Evolutionary conservation across 1,140 invertebrate genomes (phyloP).

Genomic region (Asobara japonica): DNA sequence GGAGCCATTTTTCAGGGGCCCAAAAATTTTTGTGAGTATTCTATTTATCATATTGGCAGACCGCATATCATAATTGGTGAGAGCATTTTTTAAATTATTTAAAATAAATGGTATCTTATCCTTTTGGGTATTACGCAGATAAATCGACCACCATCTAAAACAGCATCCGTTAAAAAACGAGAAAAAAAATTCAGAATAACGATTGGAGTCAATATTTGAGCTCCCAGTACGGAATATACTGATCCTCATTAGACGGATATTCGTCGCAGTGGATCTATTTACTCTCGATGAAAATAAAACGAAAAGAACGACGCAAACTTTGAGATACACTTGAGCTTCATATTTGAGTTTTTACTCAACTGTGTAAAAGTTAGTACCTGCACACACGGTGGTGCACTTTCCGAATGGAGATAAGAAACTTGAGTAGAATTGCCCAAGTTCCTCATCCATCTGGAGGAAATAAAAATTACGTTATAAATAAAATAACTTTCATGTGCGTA

Average conservation of each 20-base stretch:
- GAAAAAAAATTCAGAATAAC: no score
- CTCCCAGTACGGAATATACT: background rate
- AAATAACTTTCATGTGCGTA: background rate
- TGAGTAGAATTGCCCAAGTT: background rate
- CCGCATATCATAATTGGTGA: no score
- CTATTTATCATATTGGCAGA: no score
- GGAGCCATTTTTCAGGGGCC: no score
- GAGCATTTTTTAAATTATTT: no score
- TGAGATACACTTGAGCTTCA: background rate
- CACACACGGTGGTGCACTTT: background rate
- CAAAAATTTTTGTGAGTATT: no score
- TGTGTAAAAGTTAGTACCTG: background rate
- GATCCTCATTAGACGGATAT: no score
- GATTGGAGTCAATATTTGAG: constrained; percentile 2
- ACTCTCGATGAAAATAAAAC: no score
- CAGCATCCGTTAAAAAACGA: no score
- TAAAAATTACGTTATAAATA: constrained; percentile 6
- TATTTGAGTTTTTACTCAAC: background rate
- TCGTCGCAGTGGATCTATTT: background rate
- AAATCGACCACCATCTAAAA: no score
- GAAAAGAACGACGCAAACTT: background rate
- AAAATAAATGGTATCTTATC: no score
- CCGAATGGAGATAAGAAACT: background rate
- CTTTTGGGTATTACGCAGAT: no score
- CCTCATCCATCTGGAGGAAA: background rate